Evolutionary conservation across 2,797 vertebrate genomes (phyloP).

Genomic region (Pseudopleuronectes americanus): DNA sequence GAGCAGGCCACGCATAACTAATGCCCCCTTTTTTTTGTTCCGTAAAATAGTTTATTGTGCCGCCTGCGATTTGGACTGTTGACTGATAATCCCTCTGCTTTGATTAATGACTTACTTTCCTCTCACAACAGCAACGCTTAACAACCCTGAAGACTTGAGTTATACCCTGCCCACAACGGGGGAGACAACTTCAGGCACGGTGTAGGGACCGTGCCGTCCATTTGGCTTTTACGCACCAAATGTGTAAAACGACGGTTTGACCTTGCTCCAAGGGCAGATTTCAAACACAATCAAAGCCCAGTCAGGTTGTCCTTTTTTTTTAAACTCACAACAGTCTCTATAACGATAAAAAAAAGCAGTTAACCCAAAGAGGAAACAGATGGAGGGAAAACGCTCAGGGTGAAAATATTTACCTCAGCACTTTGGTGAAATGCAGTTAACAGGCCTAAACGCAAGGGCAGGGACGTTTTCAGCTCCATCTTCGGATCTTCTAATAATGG

Average conservation of each 20-base stretch:
- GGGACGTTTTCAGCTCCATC: constrained; percentile 85
- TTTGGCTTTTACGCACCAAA: constrained; percentile 60
- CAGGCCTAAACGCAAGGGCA: constrained; percentile 85
- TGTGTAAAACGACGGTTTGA: constrained; percentile 69
- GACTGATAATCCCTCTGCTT: constrained; percentile 62
- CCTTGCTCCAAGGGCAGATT: constrained; percentile 80
- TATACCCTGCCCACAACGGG: constrained; percentile 46
- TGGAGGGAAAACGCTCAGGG: constrained; percentile 68
- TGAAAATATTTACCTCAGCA: constrained; percentile 87
- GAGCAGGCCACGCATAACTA: constrained; percentile 69
- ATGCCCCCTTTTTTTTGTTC: constrained; percentile 53
- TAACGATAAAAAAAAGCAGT: constrained; percentile 12
- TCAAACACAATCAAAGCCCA: constrained; percentile 42
- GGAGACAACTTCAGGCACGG: constrained; percentile 56
- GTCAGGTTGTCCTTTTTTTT: constrained; percentile 11
- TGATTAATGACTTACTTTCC: constrained; percentile 68
- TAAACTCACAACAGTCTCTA: constrained; percentile 1
- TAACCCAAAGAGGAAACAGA: constrained; percentile 53
- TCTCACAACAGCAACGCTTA: constrained; percentile 71
- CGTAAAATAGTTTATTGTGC: constrained; percentile 70
- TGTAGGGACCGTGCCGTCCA: constrained; percentile 56
- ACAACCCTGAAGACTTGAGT: constrained; percentile 50
- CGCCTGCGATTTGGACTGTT: constrained; percentile 61
- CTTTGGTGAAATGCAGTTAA: constrained; percentile 84
- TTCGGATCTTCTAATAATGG: constrained; percentile 84